Evolutionary conservation across 1,140 invertebrate species (phyloP).

Genomic region (Leptopilina clavipes): DNA sequence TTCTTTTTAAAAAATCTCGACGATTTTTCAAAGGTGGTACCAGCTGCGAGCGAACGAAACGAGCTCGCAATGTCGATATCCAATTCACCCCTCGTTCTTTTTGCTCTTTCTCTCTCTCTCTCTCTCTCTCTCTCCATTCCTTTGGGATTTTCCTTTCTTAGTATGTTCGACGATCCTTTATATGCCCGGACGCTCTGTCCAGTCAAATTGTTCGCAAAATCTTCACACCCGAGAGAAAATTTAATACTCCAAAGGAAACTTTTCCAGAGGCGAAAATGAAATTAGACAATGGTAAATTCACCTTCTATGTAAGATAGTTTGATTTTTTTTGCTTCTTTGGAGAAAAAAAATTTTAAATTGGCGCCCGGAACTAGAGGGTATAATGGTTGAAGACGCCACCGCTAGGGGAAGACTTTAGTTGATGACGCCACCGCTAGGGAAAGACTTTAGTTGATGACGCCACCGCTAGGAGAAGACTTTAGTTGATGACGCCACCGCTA

Average conservation of each 20-base stretch:
- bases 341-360: too few relatives aligned
- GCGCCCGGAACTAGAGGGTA: too few relatives aligned
- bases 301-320: not conserved
- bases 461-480: too few relatives aligned
- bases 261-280: not conserved
- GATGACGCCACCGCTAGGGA: too few relatives aligned
- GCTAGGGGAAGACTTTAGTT: too few relatives aligned
- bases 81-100: constrained; percentile 29
- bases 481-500: not conserved
- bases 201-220: not conserved
- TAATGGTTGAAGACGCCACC: too few relatives aligned
- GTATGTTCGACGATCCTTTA: constrained; percentile 4
- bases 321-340: not conserved
- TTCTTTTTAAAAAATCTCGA: constrained; percentile 37
- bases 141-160: constrained; percentile 23
- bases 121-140: not conserved
- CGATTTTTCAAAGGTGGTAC: constrained; percentile 44
- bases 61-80: constrained; percentile 35
- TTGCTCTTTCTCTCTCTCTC: not conserved
- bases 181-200: not conserved
- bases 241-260: not conserved
- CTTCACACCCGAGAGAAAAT: not conserved
- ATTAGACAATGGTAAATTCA: not conserved
- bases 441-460: too few relatives aligned
- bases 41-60: constrained; percentile 39